Evolutionary conservation across 2,113 vertebrate species (phyloP), one percentile per base, ranked within the genome.

Genomic region (Formicarius rufipectus): DNA sequence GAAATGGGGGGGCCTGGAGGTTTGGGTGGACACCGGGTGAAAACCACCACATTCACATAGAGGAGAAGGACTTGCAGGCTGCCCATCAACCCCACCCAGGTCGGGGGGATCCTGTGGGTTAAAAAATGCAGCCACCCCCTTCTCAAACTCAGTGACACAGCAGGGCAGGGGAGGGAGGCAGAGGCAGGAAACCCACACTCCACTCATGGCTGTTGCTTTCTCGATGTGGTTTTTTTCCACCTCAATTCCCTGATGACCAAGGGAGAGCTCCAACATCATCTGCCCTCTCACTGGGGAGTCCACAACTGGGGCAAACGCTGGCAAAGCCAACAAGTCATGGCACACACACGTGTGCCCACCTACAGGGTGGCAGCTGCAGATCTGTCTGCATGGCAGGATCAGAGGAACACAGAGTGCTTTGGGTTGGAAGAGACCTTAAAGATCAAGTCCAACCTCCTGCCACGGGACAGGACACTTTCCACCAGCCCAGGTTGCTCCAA

Each of bases 331-430:
- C 63, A 30, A 76, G 62, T 10, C 24, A 9, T 5, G 9, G 35
- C 84, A 59, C 1, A 16, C 13, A 30, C n/a, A 35, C 13, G 2
- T 3, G 4, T 0, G 10, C 21, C 6, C 2, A 53, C 60, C n/a
- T 18, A 50, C 19, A 21, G 67, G 0, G 42, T 25, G 63, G 64
- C 14, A 50, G 49, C 79, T 85, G 47, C 56, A 74, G 35, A 35
- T 11, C 49, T 60, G 62, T 35, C 79, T 37, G 12, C 0, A 30
- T 8, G 40, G 74, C 39, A 75, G 62, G 20, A 45, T 25, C 53
- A 60, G 39, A 53, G 28, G n/a, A 53, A 59, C 3, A n/a, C 37
- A 11, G 37, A 68, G 25, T 12, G 33, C 15, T 39, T 53, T 18
- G 30, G 53, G n/a, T 35, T 68, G 62, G n/a, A 82, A 47, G 16